Evolutionary conservation across 2,888 invertebrate genomes (phyloP), one percentile per base, ranked within the genome.

Genomic region (Epirrhoe alternata): DNA sequence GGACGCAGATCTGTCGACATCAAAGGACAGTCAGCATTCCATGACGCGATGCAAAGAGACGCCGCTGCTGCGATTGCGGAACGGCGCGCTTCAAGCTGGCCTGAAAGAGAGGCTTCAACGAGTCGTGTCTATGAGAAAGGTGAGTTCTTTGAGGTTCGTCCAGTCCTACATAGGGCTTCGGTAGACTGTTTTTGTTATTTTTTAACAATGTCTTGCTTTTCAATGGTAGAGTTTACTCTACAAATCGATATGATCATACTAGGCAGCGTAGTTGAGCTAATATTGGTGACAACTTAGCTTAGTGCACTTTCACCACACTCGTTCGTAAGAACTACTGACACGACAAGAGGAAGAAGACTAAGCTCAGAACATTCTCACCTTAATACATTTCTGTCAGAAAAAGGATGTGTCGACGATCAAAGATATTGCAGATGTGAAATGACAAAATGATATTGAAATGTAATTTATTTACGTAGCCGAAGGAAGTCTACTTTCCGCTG

Each of bases 11-110:
- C 77, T 81, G 55, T 86, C 87, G 3, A 73, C 82, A 58, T 73
- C 80, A 24, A 89, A 87, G 67, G 87, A 85, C 35, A 81, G 69
- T 58, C 74, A 79, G 61, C 77, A 74, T 58, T 68, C 78, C 10
- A 67, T 79, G 62, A 64, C 70, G 8, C 68, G 69, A 3, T 81
- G 83, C 61, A 87, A 87, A 64, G 86, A 86, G 33, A 93, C 92
- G 47, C 94, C 94, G 1, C 81, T 96, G 38, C 86, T 95, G 78
- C 87, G 94, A 75, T 88, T 96, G 55, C 89, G 95, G 75, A 96
- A 96, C 76, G 96, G 96, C 31, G 96, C 95, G 53, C 86, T 96
- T 35, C 95, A 95, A 75, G 94, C 94, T 5, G 95, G 95, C 0
- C 93, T 96, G 17, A 93, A 94, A 57, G 93, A 94, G 67, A 91